These are phyloP conservation scores for Craterocephalus amniculus DNA, from an alignment of 2,797 vertebrate genomes.

Conservation along the genomic window DNA sequence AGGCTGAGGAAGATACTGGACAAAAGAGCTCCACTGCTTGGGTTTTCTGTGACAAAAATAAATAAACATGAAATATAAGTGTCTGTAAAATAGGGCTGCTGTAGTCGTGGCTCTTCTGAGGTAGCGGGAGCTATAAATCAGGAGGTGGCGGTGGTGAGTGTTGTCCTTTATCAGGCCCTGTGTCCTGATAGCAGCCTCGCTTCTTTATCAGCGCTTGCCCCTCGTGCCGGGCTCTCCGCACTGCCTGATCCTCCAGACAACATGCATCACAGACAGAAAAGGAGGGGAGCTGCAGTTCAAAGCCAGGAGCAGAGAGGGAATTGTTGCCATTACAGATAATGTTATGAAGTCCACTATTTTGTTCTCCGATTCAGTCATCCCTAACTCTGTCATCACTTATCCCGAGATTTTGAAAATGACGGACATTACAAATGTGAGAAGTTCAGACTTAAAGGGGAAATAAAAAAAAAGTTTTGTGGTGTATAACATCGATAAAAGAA, in stretches of 20 bases:
- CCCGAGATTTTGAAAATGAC: constrained; percentile 20
- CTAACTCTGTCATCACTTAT: constrained; percentile 32
- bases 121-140: constrained; percentile 71
- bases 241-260: constrained; percentile 65
- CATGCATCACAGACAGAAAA: constrained; percentile 42
- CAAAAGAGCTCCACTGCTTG: background rate
- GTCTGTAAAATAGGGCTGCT: constrained; percentile 38
- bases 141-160: constrained; percentile 50
- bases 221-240: constrained; percentile 67
- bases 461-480: background rate
- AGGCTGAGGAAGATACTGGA: background rate
- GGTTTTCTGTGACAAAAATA: constrained; percentile 33
- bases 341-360: constrained; percentile 40
- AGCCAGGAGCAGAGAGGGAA: constrained; percentile 37
- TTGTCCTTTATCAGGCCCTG: constrained; percentile 74
- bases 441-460: constrained; percentile 19
- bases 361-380: constrained; percentile 35
- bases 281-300: constrained; percentile 45
- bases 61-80: constrained; percentile 44
- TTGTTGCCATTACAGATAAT: constrained; percentile 40
- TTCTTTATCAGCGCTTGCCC: constrained; percentile 77
- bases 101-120: constrained; percentile 27
- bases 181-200: constrained; percentile 70
- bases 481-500: constrained; percentile 10
- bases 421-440: constrained; percentile 16